A percentile compares a stretch with the other conserved stretches of the same genome.
phyloP scores from a whole-genome alignment of 1,140 invertebrate species.

The Drosophila albomicans region DNA sequence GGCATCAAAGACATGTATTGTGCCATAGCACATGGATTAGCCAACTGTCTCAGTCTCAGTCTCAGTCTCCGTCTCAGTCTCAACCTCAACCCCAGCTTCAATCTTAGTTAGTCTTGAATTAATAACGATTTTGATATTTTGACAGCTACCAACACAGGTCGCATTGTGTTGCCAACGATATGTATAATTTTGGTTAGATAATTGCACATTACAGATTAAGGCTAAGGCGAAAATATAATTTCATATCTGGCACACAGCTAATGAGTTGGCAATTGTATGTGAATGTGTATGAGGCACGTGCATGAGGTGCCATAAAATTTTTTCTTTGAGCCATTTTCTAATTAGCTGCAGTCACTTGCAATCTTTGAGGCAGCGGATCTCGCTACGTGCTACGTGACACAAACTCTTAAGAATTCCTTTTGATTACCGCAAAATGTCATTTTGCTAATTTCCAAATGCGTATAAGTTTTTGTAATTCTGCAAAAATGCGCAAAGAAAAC shows the following conservation, averaged over 20 bases:
- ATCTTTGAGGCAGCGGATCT: slow-evolving; percentile 20
- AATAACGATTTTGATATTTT: slow-evolving; percentile 39
- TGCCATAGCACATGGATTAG: slow-evolving; percentile 23
- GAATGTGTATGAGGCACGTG: slow-evolving; percentile 25
- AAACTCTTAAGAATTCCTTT: slow-evolving; percentile 13
- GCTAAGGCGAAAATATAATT: slow-evolving; percentile 21
- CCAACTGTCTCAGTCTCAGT: not conserved
- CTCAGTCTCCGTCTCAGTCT: not conserved
- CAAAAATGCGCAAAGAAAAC: not conserved
- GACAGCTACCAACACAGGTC: slow-evolving; percentile 28
- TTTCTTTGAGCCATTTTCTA: slow-evolving; percentile 44
- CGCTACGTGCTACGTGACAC: slow-evolving; percentile 44
- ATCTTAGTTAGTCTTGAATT: slow-evolving; percentile 23
- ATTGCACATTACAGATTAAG: slow-evolving; percentile 31
- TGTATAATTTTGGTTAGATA: slow-evolving; percentile 22
- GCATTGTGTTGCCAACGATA: not conserved
- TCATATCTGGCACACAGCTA: slow-evolving; percentile 5
- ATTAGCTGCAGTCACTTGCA: slow-evolving; percentile 50
- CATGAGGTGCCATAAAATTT: slow-evolving; percentile 44
- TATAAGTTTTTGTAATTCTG: slow-evolving; percentile 5
- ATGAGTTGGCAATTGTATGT: slow-evolving; percentile 25
- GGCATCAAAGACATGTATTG: slow-evolving; percentile 25
- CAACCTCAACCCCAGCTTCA: not conserved
- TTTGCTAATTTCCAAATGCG: slow-evolving; percentile 27
- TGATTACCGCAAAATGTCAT: slow-evolving; percentile 29